Percentiles rank a stretch among this genome's conserved stretches.
Evolutionary conservation across 2,888 invertebrate genomes (phyloP).

Genomic region (Nemapogon koenigi): DNA sequence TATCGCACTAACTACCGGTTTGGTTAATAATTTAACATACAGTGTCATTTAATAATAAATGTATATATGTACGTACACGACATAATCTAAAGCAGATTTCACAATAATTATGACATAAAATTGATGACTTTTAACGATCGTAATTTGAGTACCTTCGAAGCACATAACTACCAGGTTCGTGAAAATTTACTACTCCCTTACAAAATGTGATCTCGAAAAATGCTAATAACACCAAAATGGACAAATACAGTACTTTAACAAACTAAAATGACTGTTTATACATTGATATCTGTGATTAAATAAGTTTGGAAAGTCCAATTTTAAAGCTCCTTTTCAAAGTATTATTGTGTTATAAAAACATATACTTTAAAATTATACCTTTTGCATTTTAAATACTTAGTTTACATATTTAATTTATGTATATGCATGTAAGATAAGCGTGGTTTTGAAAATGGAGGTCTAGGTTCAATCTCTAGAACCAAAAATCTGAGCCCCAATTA

Average conservation of each 20-base stretch:
- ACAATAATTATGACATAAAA: conserved; percentile 14
- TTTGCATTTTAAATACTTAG: too few species aligned
- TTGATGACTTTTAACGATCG: conserved; percentile 13
- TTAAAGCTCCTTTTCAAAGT: too few species aligned
- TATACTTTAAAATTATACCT: too few species aligned
- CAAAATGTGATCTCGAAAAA: conserved; percentile 11
- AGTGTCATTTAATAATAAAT: conserved; percentile 10
- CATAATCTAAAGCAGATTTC: conserved; percentile 6
- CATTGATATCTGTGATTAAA: conserved; percentile 11
- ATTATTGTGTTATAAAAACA: too few species aligned
- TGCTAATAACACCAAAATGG: conserved; percentile 14
- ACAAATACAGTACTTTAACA: conserved; percentile 15
- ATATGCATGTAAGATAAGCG: too few species aligned
- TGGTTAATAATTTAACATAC: conserved; percentile 7
- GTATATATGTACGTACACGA: conserved; percentile 5
- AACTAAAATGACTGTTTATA: conserved; percentile 17
- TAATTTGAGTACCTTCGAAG: conserved; percentile 5
- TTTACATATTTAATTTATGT: too few species aligned
- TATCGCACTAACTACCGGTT: conserved; percentile 8
- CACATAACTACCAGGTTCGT: conserved; percentile 11
- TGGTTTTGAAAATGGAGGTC: too few species aligned
- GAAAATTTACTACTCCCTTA: conserved; percentile 10
- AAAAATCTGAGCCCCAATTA: too few species aligned
- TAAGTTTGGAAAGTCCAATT: too few species aligned
- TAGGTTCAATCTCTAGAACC: too few species aligned